Percentiles rank a stretch among this genome's conserved stretches.
These are phyloP conservation scores for Lasioglossum leucozonium DNA, from an alignment of 2,888 invertebrate species.

Conservation along the genomic window DNA sequence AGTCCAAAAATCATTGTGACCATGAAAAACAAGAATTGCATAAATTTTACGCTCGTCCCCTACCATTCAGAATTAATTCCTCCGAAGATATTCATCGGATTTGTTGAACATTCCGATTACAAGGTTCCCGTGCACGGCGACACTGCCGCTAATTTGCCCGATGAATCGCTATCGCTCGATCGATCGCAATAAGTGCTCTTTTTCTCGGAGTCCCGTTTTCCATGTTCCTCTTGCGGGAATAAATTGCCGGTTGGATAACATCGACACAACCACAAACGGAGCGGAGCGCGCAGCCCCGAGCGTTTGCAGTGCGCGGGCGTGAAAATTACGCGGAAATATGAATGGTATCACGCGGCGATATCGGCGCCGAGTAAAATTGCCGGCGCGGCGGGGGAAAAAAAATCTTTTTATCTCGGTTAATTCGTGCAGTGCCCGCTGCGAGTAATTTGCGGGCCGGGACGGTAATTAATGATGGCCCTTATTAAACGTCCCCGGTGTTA, in stretches of 20 bases:
- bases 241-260: slow-evolving; percentile 31
- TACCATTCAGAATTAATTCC: not conserved
- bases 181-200: not conserved
- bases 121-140: not conserved
- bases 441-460: slow-evolving; percentile 45
- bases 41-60: not conserved
- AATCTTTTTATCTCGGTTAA: slow-evolving; percentile 36
- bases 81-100: not conserved
- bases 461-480: slow-evolving; percentile 76
- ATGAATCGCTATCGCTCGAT: not conserved
- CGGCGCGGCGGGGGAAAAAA: slow-evolving; percentile 20
- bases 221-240: not conserved
- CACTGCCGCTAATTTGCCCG: not conserved
- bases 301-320: slow-evolving; percentile 1
- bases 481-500: slow-evolving; percentile 78
- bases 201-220: not conserved
- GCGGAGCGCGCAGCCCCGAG: not conserved
- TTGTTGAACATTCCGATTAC: not conserved
- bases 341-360: slow-evolving; percentile 41
- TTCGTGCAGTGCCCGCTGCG: slow-evolving; percentile 30
- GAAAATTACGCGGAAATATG: slow-evolving; percentile 47
- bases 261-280: slow-evolving; percentile 11
- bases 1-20: no score
- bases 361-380: slow-evolving; percentile 23
- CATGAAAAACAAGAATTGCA: no score